A percentile compares a stretch with the other conserved stretches of the same genome.
These are phyloP conservation scores for Heterotilapia buettikoferi DNA, from an alignment of 2,113 vertebrate species.

Conservation along the genomic window DNA sequence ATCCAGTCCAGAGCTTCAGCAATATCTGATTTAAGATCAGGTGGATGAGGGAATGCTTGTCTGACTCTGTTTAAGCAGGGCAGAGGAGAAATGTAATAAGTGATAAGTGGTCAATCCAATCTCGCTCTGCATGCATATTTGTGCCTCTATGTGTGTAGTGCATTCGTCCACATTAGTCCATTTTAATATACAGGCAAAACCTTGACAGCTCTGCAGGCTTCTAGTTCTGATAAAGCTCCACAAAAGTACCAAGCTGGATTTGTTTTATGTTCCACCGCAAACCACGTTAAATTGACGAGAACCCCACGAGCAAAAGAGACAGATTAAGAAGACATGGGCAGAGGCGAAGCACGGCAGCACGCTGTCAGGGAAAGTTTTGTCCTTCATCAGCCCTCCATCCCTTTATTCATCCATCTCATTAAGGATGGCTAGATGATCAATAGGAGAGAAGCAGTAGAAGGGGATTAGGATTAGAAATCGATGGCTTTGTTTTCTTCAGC, in stretches of 20 bases:
- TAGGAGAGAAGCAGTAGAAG: constrained; percentile 56
- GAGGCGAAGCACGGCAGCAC: neutral
- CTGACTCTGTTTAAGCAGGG: neutral
- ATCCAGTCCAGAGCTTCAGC: neutral
- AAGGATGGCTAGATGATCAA: constrained; percentile 66
- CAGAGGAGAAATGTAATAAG: neutral
- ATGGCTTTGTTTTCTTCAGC: constrained; percentile 68
- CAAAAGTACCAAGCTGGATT: neutral
- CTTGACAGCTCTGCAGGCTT: neutral
- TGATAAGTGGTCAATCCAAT: neutral
- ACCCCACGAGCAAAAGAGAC: neutral
- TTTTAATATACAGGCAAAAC: constrained; percentile 17
- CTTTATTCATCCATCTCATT: constrained; percentile 54
- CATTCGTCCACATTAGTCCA: constrained; percentile 24
- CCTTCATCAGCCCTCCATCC: constrained; percentile 61
- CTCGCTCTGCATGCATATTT: neutral
- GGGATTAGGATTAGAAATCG: constrained; percentile 74
- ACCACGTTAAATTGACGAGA: neutral
- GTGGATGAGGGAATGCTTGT: neutral
- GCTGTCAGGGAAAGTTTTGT: constrained; percentile 36
- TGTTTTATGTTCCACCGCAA: neutral
- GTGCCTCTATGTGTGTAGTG: neutral
- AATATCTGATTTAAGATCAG: neutral
- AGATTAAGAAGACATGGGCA: neutral
- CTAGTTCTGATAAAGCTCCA: constrained; percentile 18